phyloP scores from a whole-genome alignment of 53 echinoderm and acorn worm genomes.

The Echinarachnius parma region DNA sequence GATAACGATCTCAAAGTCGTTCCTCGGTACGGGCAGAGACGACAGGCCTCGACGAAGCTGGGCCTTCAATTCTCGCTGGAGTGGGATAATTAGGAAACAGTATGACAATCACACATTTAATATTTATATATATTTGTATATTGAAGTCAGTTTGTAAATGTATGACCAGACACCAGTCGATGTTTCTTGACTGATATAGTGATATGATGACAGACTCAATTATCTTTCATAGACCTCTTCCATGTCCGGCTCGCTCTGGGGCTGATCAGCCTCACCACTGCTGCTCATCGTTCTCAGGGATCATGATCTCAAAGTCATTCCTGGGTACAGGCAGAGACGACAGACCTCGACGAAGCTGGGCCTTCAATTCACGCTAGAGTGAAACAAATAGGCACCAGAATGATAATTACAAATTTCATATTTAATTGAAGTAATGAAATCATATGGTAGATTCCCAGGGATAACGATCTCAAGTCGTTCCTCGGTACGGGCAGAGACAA shows the following conservation, averaged over 20 bases:
- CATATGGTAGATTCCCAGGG: no score
- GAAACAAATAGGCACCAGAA: no score
- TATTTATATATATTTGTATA: no score
- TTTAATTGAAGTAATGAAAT: no score
- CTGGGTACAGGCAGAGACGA: conserved; percentile 73
- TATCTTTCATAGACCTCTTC: no score
- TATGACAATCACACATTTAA: no score
- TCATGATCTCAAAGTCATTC: conserved; percentile 97
- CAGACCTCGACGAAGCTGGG: conserved; percentile 67
- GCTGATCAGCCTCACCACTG: conserved; percentile 47
- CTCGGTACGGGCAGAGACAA: conserved; percentile 72
- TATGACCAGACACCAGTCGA: no score
- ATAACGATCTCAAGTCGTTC: conserved; percentile 97
- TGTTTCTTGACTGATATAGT: no score
- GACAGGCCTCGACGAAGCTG: conserved; percentile 72
- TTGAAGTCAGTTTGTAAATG: no score
- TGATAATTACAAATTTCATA: no score
- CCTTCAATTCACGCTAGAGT: conserved; percentile 71
- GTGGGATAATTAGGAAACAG: no score
- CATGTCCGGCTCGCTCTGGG: conserved; percentile 41
- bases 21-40: conserved; percentile 73
- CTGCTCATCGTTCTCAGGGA: conserved; percentile 75
- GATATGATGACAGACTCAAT: no score
- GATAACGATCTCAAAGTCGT: conserved; percentile 95
- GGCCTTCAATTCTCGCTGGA: conserved; percentile 74